Conservation (phyloP, 2,888 invertebrate species). For the Frankliniella intonsa region DNA sequence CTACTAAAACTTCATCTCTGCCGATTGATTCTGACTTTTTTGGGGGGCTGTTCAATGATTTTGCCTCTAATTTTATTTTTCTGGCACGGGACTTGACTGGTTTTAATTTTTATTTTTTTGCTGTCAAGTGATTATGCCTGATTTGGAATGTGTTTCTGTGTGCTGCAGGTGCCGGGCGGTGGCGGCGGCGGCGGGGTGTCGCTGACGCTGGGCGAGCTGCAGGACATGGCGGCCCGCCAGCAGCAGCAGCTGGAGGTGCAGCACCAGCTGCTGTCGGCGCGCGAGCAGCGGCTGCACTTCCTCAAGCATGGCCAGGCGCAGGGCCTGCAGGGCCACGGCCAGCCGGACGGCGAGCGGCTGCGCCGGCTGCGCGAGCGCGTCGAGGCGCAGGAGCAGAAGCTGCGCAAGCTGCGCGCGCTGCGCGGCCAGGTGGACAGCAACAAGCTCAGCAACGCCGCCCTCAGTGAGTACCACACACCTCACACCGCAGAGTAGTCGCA, state of each 20-base stretch:
- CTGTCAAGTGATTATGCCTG: too few species aligned
- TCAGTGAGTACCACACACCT: slow-evolving; percentile 82
- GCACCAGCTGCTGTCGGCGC: slow-evolving; percentile 84
- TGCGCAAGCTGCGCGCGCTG: slow-evolving; percentile 83
- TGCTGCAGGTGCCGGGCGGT: slow-evolving; percentile 36
- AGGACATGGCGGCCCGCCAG: slow-evolving; percentile 96
- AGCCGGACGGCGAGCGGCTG: slow-evolving; percentile 84
- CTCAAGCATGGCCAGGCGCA: slow-evolving; percentile 88
- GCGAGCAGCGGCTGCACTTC: slow-evolving; percentile 88
- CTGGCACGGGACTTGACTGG: too few species aligned
- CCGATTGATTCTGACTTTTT: too few species aligned
- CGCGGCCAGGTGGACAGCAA: slow-evolving; percentile 91
- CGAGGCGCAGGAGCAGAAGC: slow-evolving; percentile 90
- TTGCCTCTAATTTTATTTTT: too few species aligned
- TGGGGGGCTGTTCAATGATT: too few species aligned
- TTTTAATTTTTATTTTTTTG: too few species aligned
- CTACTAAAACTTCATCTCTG: too few species aligned
- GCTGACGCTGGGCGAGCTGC: slow-evolving; percentile 91
- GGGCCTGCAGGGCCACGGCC: slow-evolving; percentile 69
- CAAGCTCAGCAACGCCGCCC: slow-evolving; percentile 83
- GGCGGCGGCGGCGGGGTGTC: slow-evolving; percentile 60
- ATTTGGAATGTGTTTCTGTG: background rate
- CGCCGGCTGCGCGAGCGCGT: slow-evolving; percentile 84
- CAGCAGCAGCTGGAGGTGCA: slow-evolving; percentile 97
- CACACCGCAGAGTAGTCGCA: too few species aligned